Base-by-base conservation (phyloP, 2,888 invertebrate species). In the Mactromeris polynyma region DNA sequence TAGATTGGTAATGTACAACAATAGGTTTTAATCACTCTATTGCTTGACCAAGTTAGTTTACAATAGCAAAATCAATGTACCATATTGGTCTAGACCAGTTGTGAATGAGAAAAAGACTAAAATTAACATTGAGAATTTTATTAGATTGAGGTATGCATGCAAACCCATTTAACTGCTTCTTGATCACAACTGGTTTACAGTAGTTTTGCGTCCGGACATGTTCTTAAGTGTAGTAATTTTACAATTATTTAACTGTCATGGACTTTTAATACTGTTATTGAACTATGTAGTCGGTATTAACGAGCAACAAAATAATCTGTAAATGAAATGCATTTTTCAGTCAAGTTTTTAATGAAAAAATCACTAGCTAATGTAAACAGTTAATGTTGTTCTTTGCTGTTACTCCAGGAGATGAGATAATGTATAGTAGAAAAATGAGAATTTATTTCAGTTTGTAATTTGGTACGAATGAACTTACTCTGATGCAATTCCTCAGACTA, bases 21-120 rank as follows among this genome's bases (percentile, higher is more conserved):
- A 83, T 69, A 83, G 83, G 46, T 73, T 73, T 42, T 31, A 82
- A 73, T 73, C 69, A 33, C 11, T 9, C 21, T 69, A 83, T 83
- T 46, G 64, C 73, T 73, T 83, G 73, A 83, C 83, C 69, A 83
- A 46, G 31, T 83, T 83, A 26, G n/a, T 82, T 69, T 36, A 82
- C 36, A 82, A 82, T 14, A 36, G 58, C 14, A 33, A 19, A 69
- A 82, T 82, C 82, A 82, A 81, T 51, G 69, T 40, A 82, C 26
- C n/a, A 7, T 81, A 54, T 69, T 69, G 40, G 82, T 82, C 82
- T 82, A 82, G 82, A 82, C 82, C 82, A 64, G 36, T 82, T 69
- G 58, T 64, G 58, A 64, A n/a, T 64, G 26, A 64, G 17, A 64
- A 64, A 58, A 21, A 64, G 21, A 26, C 58, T 64, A 64, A 64